Evolutionary conservation across 2,113 vertebrate genomes (phyloP).

Genomic region (Bostrychus sinensis): DNA sequence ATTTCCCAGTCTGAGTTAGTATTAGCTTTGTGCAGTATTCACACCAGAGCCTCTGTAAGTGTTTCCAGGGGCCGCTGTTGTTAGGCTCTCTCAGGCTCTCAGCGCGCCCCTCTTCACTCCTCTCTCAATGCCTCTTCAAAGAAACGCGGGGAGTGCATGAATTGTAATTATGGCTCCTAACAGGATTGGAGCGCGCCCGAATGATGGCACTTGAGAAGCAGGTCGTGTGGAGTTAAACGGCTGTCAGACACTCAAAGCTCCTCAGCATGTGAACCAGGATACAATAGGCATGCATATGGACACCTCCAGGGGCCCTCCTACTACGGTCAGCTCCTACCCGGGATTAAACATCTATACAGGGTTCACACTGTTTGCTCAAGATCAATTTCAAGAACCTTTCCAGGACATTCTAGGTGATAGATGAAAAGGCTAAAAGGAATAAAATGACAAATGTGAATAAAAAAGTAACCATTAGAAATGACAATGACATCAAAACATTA

Average conservation of each 20-base stretch:
- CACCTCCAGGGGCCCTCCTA: slow-evolving; percentile 34
- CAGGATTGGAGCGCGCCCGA: slow-evolving; percentile 72
- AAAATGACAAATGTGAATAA: neutral
- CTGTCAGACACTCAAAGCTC: slow-evolving; percentile 75
- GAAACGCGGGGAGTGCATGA: slow-evolving; percentile 64
- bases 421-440: neutral
- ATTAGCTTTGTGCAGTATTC: slow-evolving; percentile 4
- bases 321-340: slow-evolving; percentile 19
- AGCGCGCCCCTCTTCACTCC: slow-evolving; percentile 41
- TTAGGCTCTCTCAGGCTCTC: slow-evolving; percentile 42
- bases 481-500: too few relatives aligned
- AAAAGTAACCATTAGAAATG: neutral
- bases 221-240: slow-evolving; percentile 80
- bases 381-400: slow-evolving; percentile 1
- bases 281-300: too few relatives aligned
- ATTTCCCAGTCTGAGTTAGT: neutral
- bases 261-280: slow-evolving; percentile 70
- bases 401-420: neutral
- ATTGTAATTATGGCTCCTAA: slow-evolving; percentile 78
- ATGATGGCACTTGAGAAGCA: slow-evolving; percentile 73
- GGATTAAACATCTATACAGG: slow-evolving; percentile 49
- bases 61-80: slow-evolving; percentile 28
- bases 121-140: slow-evolving; percentile 66
- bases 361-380: neutral
- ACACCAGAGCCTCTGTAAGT: slow-evolving; percentile 31